Conservation (phyloP, 2,113 vertebrate genomes). For the Nesogale talazaci region DNA sequence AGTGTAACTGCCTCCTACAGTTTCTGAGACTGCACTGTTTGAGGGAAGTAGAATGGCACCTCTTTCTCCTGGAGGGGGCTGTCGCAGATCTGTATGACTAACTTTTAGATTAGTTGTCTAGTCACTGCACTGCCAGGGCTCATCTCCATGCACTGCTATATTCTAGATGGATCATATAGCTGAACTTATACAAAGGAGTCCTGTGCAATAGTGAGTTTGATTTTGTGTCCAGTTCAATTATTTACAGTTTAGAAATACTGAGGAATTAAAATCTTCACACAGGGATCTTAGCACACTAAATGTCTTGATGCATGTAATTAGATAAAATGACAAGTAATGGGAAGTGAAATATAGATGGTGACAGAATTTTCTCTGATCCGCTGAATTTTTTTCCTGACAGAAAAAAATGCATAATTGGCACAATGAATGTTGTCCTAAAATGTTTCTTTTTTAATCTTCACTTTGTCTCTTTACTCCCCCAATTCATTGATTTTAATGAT, state of each 20-base stretch:
- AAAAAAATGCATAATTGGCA: constrained; percentile 31
- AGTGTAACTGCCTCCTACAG: too few relatives aligned
- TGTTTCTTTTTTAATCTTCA: constrained; percentile 8
- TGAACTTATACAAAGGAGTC: background rate
- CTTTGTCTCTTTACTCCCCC: background rate
- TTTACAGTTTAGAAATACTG: constrained; percentile 40
- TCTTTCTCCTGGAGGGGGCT: background rate
- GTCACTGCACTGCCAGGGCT: background rate
- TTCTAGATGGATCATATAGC: background rate
- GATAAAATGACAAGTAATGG: constrained; percentile 68
- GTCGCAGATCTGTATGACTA: background rate
- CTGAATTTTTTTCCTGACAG: constrained; percentile 27
- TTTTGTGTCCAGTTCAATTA: constrained; percentile 68
- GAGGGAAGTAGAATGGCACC: background rate
- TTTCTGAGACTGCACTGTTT: background rate
- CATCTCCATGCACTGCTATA: background rate
- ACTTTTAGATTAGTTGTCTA: background rate
- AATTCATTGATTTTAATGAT: background rate
- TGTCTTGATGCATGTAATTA: constrained; percentile 51
- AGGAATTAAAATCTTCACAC: background rate
- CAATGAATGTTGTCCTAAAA: constrained; percentile 29
- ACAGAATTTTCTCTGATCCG: constrained; percentile 32
- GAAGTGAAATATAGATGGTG: constrained; percentile 60
- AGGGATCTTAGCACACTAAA: constrained; percentile 32
- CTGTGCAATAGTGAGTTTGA: constrained; percentile 2